These are phyloP conservation scores for Vesta saturnalis DNA, from an alignment of 2,888 invertebrate species.

Conservation along the genomic window DNA sequence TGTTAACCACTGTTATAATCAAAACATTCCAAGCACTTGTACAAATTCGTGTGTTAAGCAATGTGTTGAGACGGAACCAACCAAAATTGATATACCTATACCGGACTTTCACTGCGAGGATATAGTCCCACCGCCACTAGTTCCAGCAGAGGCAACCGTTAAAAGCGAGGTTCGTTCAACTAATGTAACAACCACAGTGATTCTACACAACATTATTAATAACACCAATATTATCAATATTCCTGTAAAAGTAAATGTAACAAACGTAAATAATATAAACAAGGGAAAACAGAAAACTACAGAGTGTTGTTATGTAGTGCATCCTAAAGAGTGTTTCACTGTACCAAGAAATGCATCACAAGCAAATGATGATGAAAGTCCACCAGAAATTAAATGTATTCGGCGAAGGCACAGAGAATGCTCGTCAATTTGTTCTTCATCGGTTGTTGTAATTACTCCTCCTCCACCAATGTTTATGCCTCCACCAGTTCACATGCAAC, in stretches of 20 bases:
- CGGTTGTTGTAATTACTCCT: constrained; percentile 27
- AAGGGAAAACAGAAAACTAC: not conserved
- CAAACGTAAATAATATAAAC: constrained; percentile 55
- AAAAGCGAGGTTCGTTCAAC: not conserved
- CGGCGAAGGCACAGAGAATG: constrained; percentile 34
- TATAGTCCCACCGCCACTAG: not conserved
- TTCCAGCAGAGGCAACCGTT: not conserved
- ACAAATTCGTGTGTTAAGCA: constrained; percentile 16
- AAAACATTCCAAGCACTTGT: constrained; percentile 17
- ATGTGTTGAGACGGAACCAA: constrained; percentile 12
- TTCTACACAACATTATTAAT: constrained; percentile 60
- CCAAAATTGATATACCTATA: constrained; percentile 15
- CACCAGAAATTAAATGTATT: constrained; percentile 19
- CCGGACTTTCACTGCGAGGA: not conserved
- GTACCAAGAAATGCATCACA: not conserved
- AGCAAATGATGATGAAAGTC: not conserved
- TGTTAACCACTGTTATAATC: constrained; percentile 20
- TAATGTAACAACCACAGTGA: constrained; percentile 60
- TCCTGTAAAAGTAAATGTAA: constrained; percentile 58
- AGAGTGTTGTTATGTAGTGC: constrained; percentile 35
- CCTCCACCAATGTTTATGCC: not conserved
- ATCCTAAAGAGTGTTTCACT: constrained; percentile 33
- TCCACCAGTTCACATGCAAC: constrained; percentile 6
- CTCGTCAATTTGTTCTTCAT: constrained; percentile 34
- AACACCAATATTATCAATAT: constrained; percentile 60